phyloP scores from a whole-genome alignment of 2,113 vertebrate species.

The Crotalus viridis region DNA sequence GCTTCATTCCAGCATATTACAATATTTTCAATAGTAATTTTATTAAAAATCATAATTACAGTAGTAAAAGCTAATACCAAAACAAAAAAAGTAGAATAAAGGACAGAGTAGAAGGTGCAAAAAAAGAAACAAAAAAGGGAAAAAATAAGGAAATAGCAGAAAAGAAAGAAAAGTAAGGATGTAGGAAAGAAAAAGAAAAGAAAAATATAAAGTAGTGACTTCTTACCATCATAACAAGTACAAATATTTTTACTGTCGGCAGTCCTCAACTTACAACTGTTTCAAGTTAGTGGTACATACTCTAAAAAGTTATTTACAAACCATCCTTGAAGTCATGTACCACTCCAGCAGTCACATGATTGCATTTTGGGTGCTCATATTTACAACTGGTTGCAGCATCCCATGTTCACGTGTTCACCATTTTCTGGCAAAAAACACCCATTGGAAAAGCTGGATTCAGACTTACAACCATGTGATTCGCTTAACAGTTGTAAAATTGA shows the following conservation, averaged over 20 bases:
- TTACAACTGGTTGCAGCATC: neutral
- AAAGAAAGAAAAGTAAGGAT: neutral
- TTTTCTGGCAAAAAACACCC: neutral
- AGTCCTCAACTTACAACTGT: neutral
- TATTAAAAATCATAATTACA: neutral
- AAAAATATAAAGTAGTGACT: neutral
- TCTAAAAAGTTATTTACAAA: neutral
- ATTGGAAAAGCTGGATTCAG: neutral
- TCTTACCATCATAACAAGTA: neutral
- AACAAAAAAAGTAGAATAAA: neutral
- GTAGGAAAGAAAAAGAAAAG: neutral
- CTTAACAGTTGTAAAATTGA: too few species aligned
- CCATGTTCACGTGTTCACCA: neutral
- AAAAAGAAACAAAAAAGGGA: neutral
- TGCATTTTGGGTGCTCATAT: neutral
- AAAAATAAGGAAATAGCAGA: neutral
- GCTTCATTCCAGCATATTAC: rapidly evolving
- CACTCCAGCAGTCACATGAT: neutral
- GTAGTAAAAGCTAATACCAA: neutral
- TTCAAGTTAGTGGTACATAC: neutral
- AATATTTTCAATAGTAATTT: neutral
- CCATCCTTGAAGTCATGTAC: neutral
- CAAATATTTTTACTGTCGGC: neutral
- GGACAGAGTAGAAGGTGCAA: neutral
- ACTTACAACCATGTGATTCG: too few species aligned